Conservation (phyloP, 2,113 vertebrate species). For the Natator depressus region DNA sequence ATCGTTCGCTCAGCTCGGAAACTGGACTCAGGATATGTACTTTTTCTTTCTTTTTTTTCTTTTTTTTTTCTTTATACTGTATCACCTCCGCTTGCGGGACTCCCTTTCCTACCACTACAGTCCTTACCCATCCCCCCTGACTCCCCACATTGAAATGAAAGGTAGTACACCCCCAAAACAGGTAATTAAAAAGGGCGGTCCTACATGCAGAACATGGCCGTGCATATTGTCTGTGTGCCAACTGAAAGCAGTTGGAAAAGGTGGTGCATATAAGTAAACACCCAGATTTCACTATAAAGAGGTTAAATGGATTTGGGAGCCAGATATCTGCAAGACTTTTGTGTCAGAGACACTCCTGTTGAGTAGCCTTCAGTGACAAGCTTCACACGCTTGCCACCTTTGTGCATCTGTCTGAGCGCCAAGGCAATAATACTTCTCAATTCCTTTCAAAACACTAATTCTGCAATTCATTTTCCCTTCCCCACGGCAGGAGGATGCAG, state of each 20-base stretch:
- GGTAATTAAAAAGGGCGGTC: not conserved
- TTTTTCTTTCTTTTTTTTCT: no score
- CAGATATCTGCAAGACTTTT: not conserved
- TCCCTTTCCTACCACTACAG: not conserved
- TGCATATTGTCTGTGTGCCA: not conserved
- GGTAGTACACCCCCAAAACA: not conserved
- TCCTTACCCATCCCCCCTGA: not conserved
- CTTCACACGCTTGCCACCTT: not conserved
- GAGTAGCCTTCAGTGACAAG: not conserved
- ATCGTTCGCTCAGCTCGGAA: not conserved
- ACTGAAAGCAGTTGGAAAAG: not conserved
- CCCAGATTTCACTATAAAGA: not conserved
- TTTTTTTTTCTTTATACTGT: not conserved
- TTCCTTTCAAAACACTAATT: not conserved
- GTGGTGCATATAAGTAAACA: not conserved
- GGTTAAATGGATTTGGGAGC: not conserved
- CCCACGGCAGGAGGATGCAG: conserved; percentile 89
- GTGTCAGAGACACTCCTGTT: not conserved
- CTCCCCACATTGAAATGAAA: not conserved
- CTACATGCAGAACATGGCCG: not conserved
- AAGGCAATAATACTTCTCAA: not conserved
- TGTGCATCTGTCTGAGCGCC: not conserved
- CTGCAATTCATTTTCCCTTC: not conserved
- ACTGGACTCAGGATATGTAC: not conserved
- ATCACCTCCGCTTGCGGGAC: not conserved